These are phyloP conservation scores for Callosobruchus maculatus DNA, from an alignment of 2,888 invertebrate genomes.

Conservation along the genomic window DNA sequence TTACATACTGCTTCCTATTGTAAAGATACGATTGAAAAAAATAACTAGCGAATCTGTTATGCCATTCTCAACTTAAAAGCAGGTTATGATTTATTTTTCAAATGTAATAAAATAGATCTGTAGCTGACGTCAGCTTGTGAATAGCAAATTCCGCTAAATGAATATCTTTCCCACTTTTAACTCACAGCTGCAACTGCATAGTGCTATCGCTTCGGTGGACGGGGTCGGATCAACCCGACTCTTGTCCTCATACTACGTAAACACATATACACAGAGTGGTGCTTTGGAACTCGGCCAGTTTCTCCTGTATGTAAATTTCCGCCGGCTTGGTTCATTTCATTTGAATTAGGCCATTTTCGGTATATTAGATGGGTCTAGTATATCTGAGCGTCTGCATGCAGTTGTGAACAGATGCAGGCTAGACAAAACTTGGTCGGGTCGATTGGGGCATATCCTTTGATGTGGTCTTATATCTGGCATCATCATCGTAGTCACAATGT, in stretches of 20 bases:
- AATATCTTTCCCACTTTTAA: not conserved
- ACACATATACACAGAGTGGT: not conserved
- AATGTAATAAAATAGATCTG: too few relatives aligned
- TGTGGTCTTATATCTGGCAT: too few relatives aligned
- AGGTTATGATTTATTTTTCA: too few relatives aligned
- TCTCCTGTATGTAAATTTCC: not conserved
- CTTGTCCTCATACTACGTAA: not conserved
- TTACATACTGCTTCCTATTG: too few relatives aligned
- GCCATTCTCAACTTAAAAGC: too few relatives aligned
- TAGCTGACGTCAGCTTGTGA: too few relatives aligned
- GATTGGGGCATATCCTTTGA: not conserved
- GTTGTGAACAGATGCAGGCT: not conserved
- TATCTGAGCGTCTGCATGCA: not conserved
- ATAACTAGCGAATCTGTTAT: too few relatives aligned
- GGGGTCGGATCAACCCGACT: not conserved
- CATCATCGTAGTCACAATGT: too few relatives aligned
- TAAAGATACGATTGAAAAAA: too few relatives aligned
- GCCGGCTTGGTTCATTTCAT: not conserved
- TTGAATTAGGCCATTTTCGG: not conserved
- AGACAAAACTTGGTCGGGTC: not conserved
- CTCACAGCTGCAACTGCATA: not conserved
- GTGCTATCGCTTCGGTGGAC: not conserved
- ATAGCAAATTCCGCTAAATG: too few relatives aligned
- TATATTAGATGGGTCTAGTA: not conserved
- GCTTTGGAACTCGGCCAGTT: not conserved